Conservation (phyloP, 2,888 invertebrate genomes). For the Syrista parreyssii region DNA sequence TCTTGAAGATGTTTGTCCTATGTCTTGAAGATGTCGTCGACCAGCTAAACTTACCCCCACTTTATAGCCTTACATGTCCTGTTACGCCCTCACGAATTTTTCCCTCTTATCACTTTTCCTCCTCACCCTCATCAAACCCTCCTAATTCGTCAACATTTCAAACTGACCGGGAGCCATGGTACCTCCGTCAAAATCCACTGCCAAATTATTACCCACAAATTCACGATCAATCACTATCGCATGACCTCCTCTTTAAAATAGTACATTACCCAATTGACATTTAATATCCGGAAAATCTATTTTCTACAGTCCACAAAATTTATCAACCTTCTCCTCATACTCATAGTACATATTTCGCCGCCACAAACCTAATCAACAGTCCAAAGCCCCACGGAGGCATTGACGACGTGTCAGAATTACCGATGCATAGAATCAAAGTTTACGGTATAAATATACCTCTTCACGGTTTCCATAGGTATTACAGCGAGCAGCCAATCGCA, state of each 20-base stretch:
- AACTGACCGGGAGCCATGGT: neutral
- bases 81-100: neutral
- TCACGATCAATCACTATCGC: neutral
- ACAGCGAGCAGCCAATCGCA: neutral
- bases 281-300: neutral
- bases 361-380: neutral
- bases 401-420: neutral
- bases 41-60: neutral
- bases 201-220: neutral
- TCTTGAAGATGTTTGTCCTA: slow-evolving; percentile 2
- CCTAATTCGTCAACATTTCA: neutral
- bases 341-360: neutral
- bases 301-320: neutral
- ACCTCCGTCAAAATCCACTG: neutral
- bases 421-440: neutral
- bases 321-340: neutral
- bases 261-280: neutral
- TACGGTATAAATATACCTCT: neutral
- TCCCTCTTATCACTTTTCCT: neutral
- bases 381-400: neutral
- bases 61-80: neutral
- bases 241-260: neutral
- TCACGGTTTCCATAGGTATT: neutral
- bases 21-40: neutral
- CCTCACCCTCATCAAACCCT: too few species aligned